These are phyloP conservation scores for Monopis laevigella DNA, from an alignment of 2,888 invertebrate species.

Conservation along the genomic window DNA sequence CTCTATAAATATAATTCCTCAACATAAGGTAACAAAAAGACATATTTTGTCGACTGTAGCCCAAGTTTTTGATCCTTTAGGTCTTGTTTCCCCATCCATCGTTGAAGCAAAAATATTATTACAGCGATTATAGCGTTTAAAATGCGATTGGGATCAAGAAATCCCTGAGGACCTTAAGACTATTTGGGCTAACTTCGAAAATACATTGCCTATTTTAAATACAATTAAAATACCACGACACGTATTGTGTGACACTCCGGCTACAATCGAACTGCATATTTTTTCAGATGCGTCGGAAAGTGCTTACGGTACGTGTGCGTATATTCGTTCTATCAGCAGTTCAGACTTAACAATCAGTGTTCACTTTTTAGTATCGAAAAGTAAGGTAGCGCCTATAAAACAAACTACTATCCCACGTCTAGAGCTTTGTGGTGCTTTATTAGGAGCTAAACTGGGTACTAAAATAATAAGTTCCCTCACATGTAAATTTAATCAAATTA, in stretches of 20 bases:
- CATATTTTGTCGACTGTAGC: slow-evolving; percentile 19
- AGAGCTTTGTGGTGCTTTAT: slow-evolving; percentile 13
- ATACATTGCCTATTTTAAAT: slow-evolving; percentile 7
- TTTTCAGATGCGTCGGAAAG: slow-evolving; percentile 16
- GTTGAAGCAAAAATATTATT: slow-evolving; percentile 10
- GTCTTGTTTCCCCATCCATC: slow-evolving; percentile 19
- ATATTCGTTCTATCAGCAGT: slow-evolving; percentile 10
- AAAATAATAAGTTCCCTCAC: slow-evolving; percentile 15
- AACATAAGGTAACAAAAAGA: slow-evolving; percentile 26
- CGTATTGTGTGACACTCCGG: slow-evolving; percentile 2
- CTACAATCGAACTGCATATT: slow-evolving; percentile 12
- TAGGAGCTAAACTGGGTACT: slow-evolving; percentile 13
- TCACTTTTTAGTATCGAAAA: slow-evolving; percentile 14
- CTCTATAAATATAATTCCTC: no score
- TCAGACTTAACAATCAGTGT: slow-evolving; percentile 3
- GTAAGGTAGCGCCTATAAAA: slow-evolving; percentile 13
- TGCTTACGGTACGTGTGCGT: slow-evolving; percentile 16
- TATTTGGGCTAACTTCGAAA: not conserved
- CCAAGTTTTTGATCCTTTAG: slow-evolving; percentile 24
- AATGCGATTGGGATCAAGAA: slow-evolving; percentile 8
- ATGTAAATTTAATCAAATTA: slow-evolving; percentile 3
- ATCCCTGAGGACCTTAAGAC: not conserved
- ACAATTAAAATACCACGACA: slow-evolving; percentile 2
- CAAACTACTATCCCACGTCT: slow-evolving; percentile 12
- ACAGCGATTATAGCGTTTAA: slow-evolving; percentile 12